Conservation (phyloP, 2,888 invertebrate genomes). For the Apotomis betuletana region DNA sequence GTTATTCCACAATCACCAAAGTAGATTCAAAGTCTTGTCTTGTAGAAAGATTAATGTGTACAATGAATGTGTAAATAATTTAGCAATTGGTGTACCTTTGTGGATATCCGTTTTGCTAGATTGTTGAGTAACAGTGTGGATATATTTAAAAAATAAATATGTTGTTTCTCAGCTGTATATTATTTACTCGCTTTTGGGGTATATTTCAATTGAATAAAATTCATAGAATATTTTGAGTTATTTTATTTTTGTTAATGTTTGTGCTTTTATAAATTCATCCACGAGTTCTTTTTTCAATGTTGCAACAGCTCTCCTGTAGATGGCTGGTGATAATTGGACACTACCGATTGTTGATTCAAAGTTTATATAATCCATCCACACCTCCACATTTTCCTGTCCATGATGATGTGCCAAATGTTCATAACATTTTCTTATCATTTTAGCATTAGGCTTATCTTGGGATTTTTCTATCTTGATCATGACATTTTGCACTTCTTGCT, state of each 20-base stretch:
- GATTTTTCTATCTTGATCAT: conserved; percentile 84
- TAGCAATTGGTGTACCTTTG: conserved; percentile 76
- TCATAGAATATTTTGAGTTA: conserved; percentile 48
- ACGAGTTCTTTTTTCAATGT: conserved; percentile 80
- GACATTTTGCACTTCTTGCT: conserved; percentile 84
- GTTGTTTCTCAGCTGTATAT: conserved; percentile 67
- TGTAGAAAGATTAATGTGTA: conserved; percentile 61
- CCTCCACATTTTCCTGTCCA: conserved; percentile 84
- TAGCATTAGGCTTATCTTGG: conserved; percentile 73
- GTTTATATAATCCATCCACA: conserved; percentile 89
- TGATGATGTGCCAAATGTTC: conserved; percentile 86
- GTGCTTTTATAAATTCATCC: conserved; percentile 81
- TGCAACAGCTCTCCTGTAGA: conserved; percentile 86
- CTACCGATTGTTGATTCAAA: conserved; percentile 87
- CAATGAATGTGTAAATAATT: conserved; percentile 78
- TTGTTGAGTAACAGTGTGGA: conserved; percentile 74
- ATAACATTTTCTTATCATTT: conserved; percentile 83
- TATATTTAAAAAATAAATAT: conserved; percentile 77
- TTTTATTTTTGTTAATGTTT: conserved; percentile 78
- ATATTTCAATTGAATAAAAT: conserved; percentile 44
- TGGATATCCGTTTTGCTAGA: conserved; percentile 77
- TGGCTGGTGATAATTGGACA: conserved; percentile 76
- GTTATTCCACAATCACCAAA: conserved; percentile 79
- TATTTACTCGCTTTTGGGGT: conserved; percentile 44
- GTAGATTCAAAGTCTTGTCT: conserved; percentile 64